Conservation (phyloP, 2,888 invertebrate genomes). For the Xestoiulus laeticollis region DNA sequence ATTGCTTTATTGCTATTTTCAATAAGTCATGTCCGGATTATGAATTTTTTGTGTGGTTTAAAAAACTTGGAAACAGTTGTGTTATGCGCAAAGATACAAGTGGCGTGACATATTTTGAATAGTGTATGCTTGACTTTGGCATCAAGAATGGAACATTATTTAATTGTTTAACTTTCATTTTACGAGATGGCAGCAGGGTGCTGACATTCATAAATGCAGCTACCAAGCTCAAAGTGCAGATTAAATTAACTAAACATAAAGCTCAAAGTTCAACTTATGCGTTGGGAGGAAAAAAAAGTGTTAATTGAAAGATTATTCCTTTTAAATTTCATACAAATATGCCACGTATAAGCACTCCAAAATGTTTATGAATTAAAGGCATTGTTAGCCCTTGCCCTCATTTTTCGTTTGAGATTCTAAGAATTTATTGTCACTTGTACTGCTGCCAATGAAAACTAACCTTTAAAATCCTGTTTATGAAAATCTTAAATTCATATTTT, state of each 20-base stretch:
- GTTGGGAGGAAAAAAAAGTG: conserved; percentile 11
- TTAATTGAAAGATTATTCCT: conserved; percentile 35
- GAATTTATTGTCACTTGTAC: conserved; percentile 39
- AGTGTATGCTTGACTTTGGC: neutral
- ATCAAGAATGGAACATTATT: neutral
- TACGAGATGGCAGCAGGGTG: conserved; percentile 3
- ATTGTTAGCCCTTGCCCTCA: conserved; percentile 43
- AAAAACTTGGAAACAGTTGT: neutral
- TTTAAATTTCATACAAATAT: conserved; percentile 24
- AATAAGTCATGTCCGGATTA: neutral
- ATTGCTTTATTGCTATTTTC: neutral
- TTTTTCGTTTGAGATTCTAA: conserved; percentile 18
- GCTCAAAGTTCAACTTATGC: conserved; percentile 3
- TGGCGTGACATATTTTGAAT: neutral
- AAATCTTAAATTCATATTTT: neutral
- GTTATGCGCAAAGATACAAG: neutral
- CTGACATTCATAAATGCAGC: conserved; percentile 22
- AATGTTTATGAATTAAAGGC: conserved; percentile 32
- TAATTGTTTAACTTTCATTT: neutral
- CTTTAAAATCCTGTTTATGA: conserved; percentile 43
- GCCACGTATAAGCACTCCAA: conserved; percentile 43
- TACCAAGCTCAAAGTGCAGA: conserved; percentile 27
- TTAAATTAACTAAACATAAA: neutral
- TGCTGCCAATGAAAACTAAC: conserved; percentile 27
- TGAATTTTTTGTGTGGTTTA: neutral